Conservation (phyloP, 1,140 invertebrate genomes). For the Caenorhabditis elegans region WBcel235 BX284605.5:9010501-9011000, state of each 20-base stretch:
- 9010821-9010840: no score
- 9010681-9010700: background rate
- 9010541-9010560: slow-evolving; percentile 20
- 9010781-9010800: background rate
- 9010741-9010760: background rate
- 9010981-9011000: no score
- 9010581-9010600: no score
- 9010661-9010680: background rate
- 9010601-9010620: background rate
- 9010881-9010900: no score
- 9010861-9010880: no score
- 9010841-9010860: no score
- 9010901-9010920: no score
- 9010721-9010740: background rate
- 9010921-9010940: no score
- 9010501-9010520: background rate
- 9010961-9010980: no score
- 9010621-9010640: background rate
- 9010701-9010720: background rate
- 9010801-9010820: no score
- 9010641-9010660: background rate
- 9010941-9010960: no score
- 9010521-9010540: background rate
- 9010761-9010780: background rate
- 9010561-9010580: background rate